phyloP scores from a whole-genome alignment of 1,140 invertebrate genomes.

The Gryllus bimaculatus region DNA sequence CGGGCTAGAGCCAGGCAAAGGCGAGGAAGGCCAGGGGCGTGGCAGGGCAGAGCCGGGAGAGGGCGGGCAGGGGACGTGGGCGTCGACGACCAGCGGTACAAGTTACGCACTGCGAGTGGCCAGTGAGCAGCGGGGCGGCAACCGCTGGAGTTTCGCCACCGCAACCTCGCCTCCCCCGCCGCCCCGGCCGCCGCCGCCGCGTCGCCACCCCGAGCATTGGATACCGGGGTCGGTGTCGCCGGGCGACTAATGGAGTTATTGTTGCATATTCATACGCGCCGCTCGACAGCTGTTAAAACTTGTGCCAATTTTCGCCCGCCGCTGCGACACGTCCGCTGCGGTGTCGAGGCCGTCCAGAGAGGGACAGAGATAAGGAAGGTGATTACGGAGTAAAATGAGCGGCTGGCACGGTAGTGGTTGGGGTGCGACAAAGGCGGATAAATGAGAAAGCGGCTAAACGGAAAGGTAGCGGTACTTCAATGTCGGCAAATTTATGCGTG shows the following conservation, averaged over 20 bases:
- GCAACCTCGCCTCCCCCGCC: no score
- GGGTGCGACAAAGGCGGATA: not conserved
- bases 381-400: not conserved
- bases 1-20: no score
- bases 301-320: not conserved
- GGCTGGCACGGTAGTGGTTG: not conserved
- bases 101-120: no score
- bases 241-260: not conserved
- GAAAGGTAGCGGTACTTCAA: not conserved
- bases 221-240: not conserved
- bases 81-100: no score
- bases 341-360: not conserved
- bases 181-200: no score
- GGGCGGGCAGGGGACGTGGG: no score
- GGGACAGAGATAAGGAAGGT: not conserved
- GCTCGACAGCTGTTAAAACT: not conserved
- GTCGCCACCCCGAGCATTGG: not conserved
- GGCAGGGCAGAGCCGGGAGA: no score
- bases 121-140: no score
- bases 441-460: not conserved
- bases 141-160: no score
- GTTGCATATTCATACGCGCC: slow-evolving; percentile 3
- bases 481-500: not conserved
- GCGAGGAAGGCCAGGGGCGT: no score
- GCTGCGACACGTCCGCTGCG: not conserved